Evolutionary conservation across 2,113 vertebrate species (phyloP).

Genomic region (Melanotaenia duboulayi): DNA sequence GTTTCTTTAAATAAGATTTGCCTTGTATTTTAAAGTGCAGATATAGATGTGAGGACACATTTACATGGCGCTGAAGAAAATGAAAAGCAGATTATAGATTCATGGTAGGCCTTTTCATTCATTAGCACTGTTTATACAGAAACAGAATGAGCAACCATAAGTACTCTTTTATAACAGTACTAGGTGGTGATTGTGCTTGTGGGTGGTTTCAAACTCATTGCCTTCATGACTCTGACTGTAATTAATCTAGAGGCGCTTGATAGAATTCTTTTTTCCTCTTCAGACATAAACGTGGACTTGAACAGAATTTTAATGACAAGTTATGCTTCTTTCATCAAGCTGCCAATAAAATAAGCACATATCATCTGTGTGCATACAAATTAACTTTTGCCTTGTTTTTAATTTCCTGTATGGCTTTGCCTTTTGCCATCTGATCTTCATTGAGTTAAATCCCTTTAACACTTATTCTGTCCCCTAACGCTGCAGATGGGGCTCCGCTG

Average conservation of each 20-base stretch:
- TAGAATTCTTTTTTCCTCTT: slow-evolving; percentile 19
- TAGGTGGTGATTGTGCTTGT: slow-evolving; percentile 33
- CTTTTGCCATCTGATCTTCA: slow-evolving; percentile 29
- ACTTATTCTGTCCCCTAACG: slow-evolving; percentile 40
- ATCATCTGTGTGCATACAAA: slow-evolving; percentile 28
- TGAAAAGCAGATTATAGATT: slow-evolving; percentile 38
- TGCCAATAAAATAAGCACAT: slow-evolving; percentile 29
- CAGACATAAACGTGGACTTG: slow-evolving; percentile 13
- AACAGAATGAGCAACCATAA: slow-evolving; percentile 8
- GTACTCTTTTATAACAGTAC: slow-evolving; percentile 44
- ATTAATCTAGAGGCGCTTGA: slow-evolving; percentile 26
- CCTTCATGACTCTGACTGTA: slow-evolving; percentile 34
- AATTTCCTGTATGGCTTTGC: slow-evolving; percentile 48
- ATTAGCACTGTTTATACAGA: slow-evolving; percentile 29
- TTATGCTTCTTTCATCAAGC: slow-evolving; percentile 23
- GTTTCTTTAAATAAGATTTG: slow-evolving; percentile 6
- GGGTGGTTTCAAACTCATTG: slow-evolving; percentile 55
- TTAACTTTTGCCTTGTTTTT: slow-evolving; percentile 33
- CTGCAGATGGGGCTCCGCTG: slow-evolving; percentile 90
- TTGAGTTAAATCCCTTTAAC: slow-evolving; percentile 20
- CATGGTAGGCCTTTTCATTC: slow-evolving; percentile 40
- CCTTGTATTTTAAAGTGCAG: background rate
- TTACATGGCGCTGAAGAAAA: background rate
- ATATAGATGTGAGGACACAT: slow-evolving; percentile 6
- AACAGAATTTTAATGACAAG: slow-evolving; percentile 34